Conservation (phyloP, 2,888 invertebrate genomes). For the Phyto melanocephala region DNA sequence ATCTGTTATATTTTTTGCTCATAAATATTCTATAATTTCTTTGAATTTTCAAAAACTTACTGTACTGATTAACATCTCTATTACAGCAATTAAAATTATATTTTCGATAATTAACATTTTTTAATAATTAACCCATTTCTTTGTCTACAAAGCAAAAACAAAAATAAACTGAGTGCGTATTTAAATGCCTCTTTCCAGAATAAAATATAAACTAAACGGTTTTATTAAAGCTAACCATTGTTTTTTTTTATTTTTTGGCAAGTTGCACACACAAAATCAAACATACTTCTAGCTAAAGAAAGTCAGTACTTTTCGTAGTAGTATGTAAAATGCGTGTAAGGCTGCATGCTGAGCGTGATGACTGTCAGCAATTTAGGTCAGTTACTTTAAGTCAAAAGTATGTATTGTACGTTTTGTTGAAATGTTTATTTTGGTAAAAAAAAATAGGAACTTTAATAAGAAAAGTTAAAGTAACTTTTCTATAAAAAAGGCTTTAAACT, state of each 20-base stretch:
- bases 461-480: background rate
- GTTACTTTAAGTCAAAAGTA: constrained; percentile 38
- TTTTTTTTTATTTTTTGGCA: background rate
- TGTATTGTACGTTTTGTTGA: background rate
- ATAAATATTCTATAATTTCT: too few species aligned
- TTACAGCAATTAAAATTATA: constrained; percentile 28
- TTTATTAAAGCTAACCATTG: background rate
- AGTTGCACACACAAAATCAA: background rate
- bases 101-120: constrained; percentile 32
- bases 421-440: background rate
- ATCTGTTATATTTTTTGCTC: too few species aligned
- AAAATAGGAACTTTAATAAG: background rate
- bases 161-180: constrained; percentile 3
- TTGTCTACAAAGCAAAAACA: background rate
- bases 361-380: constrained; percentile 56
- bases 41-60: too few species aligned
- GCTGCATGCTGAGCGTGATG: constrained; percentile 54
- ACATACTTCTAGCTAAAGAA: background rate
- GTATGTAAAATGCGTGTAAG: constrained; percentile 51
- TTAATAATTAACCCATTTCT: constrained; percentile 53
- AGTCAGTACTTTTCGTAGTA: background rate
- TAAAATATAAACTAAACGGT: background rate
- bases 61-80: constrained; percentile 17
- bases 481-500: background rate
- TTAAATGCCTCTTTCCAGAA: background rate